Base-by-base conservation (phyloP, 2,797 vertebrate genomes). In the Antrozous pallidus region DNA sequence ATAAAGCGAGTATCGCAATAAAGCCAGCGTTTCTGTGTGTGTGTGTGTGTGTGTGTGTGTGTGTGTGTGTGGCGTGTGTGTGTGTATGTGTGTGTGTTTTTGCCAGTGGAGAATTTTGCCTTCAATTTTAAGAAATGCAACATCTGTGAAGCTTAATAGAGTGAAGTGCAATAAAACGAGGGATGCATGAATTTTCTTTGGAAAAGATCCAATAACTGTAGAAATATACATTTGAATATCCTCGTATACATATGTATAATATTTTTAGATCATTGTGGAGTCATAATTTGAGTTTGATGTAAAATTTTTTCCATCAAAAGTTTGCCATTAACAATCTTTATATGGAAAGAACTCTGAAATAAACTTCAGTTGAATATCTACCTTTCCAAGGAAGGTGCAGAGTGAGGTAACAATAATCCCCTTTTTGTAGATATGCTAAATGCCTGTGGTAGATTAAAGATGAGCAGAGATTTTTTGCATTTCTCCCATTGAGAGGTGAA, bases 391-490 rank as follows among this genome's bases (percentile, higher is more conserved):
- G 88, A 28, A 96, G 47, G 47, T 71, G 58, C 17, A 58, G 81
- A 0, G 0, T 47, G 38, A 88, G 56, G 47, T 61, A 74, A 87
- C 75, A 85, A 81, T 7, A 84, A 70, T 91, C 18, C 81, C 67
- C 63, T 81, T 93, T 40, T 88, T 84, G 24, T 56, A 94, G n/a
- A 77, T 92, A 58, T 70, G 58, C 86, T 77, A 54, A 81, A 45
- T 1, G 3, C 45, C 45, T 38, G 2, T 73, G n/a, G 42, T 71
- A 80, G 42, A 80, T 42, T 47, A 71, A 84, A 75, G 28, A 87
- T 58, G 61, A 93, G 24, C 33, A 73, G 33, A 69, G 67, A 86
- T 78, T 93, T 47, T 82, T 69, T 78, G 56, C 54, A 33, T 79
- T 86, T 49, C 24, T 82, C 31, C n/a, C 42, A 45, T 16, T 47